These are phyloP conservation scores for Scaptomyza parva DNA, from an alignment of 2,888 invertebrate genomes.

Conservation along the genomic window DNA sequence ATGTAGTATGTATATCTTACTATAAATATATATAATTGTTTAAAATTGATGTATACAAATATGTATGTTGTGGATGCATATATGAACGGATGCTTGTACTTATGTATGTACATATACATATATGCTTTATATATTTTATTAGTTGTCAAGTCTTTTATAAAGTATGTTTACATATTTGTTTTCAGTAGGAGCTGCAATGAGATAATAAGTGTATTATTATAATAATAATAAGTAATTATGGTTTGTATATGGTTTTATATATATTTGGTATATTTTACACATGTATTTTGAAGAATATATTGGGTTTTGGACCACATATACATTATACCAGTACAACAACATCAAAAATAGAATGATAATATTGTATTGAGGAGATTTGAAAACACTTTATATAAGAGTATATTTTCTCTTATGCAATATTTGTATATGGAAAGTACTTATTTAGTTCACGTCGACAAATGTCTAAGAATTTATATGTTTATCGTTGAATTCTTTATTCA, in stretches of 20 bases:
- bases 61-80: constrained; percentile 21
- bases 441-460: constrained; percentile 20
- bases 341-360: constrained; percentile 40
- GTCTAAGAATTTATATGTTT: constrained; percentile 15
- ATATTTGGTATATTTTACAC: constrained; percentile 30
- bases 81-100: neutral
- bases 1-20: constrained; percentile 17
- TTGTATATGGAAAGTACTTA: constrained; percentile 10
- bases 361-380: constrained; percentile 15
- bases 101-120: neutral
- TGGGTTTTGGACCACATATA: constrained; percentile 10
- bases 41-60: constrained; percentile 21
- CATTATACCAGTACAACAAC: constrained; percentile 30
- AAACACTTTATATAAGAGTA: constrained; percentile 18
- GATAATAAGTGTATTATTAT: constrained; percentile 29
- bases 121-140: neutral
- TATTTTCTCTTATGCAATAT: neutral
- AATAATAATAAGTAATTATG: constrained; percentile 7
- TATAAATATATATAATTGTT: constrained; percentile 28
- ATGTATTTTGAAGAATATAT: constrained; percentile 26
- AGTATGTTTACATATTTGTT: constrained; percentile 15
- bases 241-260: constrained; percentile 4
- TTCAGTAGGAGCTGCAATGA: constrained; percentile 23
- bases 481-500: constrained; percentile 49
- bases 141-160: constrained; percentile 31